phyloP scores from a whole-genome alignment of 2,113 vertebrate genomes.

The Anarrhichthys ocellatus region DNA sequence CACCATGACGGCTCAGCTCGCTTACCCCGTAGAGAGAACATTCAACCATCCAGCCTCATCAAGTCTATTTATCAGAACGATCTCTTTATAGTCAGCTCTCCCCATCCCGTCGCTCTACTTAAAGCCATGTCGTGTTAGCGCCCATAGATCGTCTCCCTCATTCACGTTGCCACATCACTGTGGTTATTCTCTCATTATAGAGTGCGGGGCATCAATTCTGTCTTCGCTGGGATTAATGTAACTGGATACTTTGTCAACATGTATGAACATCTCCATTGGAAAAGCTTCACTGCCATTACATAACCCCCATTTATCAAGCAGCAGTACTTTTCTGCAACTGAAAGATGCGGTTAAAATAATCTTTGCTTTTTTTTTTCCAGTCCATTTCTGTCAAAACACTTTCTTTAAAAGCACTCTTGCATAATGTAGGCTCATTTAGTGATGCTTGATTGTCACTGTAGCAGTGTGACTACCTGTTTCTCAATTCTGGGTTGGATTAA shows the following conservation, averaged over 20 bases:
- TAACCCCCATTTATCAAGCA: conserved; percentile 59
- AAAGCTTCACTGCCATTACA: conserved; percentile 62
- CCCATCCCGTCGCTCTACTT: conserved; percentile 77
- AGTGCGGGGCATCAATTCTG: conserved; percentile 52
- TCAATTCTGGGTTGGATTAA: conserved; percentile 19
- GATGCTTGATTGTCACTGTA: conserved; percentile 37
- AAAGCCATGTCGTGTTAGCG: conserved; percentile 70
- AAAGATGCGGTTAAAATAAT: conserved; percentile 38
- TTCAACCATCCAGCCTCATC: conserved; percentile 79
- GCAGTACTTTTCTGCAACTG: conserved; percentile 24
- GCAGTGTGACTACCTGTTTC: conserved; percentile 33
- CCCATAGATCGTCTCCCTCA: conserved; percentile 63
- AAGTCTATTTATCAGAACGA: conserved; percentile 77
- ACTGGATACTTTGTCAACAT: conserved; percentile 79
- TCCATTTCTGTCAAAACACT: conserved; percentile 32
- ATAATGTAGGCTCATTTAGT: conserved; percentile 46
- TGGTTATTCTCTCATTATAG: conserved; percentile 70
- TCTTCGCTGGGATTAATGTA: conserved; percentile 71
- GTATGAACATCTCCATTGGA: conserved; percentile 72
- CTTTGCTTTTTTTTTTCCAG: not conserved
- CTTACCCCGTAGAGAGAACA: conserved; percentile 62
- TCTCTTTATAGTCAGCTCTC: conserved; percentile 76
- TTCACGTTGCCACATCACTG: conserved; percentile 65
- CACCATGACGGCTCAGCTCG: conserved; percentile 66
- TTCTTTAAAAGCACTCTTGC: conserved; percentile 36